A percentile compares a stretch with the other conserved stretches of the same genome.
Evolutionary conservation across 2,888 invertebrate genomes (phyloP).

Genomic region (Nasonia oneida): DNA sequence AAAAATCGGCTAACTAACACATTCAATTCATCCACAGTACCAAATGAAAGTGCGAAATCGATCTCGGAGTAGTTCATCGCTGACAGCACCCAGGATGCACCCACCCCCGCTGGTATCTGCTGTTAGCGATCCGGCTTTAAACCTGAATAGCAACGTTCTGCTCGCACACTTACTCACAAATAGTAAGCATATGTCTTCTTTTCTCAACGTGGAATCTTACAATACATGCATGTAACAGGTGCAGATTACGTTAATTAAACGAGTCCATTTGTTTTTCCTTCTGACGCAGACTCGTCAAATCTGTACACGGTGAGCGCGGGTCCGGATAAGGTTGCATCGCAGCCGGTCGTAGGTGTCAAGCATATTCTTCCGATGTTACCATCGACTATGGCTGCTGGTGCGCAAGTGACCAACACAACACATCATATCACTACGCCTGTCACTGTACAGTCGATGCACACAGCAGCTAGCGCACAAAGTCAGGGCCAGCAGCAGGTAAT

Average conservation of each 20-base stretch:
- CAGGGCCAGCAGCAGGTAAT: constrained; percentile 68
- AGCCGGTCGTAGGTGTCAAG: constrained; percentile 76
- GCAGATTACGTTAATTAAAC: constrained; percentile 10
- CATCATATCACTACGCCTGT: constrained; percentile 79
- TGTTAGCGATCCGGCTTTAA: constrained; percentile 88
- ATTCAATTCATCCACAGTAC: constrained; percentile 68
- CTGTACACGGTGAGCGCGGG: constrained; percentile 81
- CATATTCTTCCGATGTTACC: constrained; percentile 80
- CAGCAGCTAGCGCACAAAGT: constrained; percentile 68
- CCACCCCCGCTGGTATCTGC: constrained; percentile 86
- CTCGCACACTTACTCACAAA: constrained; percentile 91
- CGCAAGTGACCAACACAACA: constrained; percentile 76
- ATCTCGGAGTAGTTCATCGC: constrained; percentile 81
- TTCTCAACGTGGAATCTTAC: neutral
- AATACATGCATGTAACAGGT: neutral
- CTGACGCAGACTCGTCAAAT: constrained; percentile 75
- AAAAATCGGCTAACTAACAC: neutral
- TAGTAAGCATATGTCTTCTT: constrained; percentile 79
- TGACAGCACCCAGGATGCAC: constrained; percentile 79
- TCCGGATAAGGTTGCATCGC: constrained; percentile 78
- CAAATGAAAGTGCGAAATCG: constrained; percentile 80
- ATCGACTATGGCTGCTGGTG: constrained; percentile 79
- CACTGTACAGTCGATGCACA: constrained; percentile 78
- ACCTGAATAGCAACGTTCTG: constrained; percentile 86
- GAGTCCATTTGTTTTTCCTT: constrained; percentile 13